Conservation (phyloP, 2,888 invertebrate genomes). For the Amblyjoppa proteus region DNA sequence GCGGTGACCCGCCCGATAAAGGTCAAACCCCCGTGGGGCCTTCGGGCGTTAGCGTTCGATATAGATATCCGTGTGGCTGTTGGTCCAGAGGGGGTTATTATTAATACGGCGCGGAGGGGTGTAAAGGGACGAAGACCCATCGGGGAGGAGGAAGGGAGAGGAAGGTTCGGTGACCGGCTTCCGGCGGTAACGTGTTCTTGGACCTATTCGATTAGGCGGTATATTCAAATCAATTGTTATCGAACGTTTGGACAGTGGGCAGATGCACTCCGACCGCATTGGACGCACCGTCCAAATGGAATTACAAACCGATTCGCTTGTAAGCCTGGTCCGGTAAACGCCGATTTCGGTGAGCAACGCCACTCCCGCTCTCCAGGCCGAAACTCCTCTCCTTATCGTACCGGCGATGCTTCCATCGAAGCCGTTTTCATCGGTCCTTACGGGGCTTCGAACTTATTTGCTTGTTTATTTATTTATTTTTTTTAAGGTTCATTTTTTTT, state of each 20-base stretch:
- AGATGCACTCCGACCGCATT: conserved; percentile 68
- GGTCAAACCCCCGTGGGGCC: conserved; percentile 50
- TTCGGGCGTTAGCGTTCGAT: conserved; percentile 30
- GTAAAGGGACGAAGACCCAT: not conserved
- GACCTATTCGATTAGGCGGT: conserved; percentile 75
- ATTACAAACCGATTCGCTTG: conserved; percentile 81
- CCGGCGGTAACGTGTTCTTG: conserved; percentile 61
- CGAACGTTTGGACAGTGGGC: conserved; percentile 70
- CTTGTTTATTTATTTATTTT: no score
- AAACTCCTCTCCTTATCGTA: not conserved
- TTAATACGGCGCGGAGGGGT: conserved; percentile 1
- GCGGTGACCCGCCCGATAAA: conserved; percentile 58
- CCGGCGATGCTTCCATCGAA: not conserved
- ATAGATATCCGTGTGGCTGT: conserved; percentile 6
- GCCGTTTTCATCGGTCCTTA: not conserved
- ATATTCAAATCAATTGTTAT: conserved; percentile 77
- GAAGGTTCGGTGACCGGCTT: conserved; percentile 56
- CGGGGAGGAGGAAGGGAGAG: not conserved
- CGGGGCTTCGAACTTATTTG: no score
- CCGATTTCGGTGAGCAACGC: not conserved
- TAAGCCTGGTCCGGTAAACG: conserved; percentile 18
- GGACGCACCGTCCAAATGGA: conserved; percentile 75
- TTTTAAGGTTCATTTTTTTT: no score
- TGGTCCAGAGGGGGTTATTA: conserved; percentile 25
- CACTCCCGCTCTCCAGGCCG: not conserved